Evolutionary conservation across 1,140 invertebrate genomes (phyloP).

Genomic region (Leptopilina clavipes): DNA sequence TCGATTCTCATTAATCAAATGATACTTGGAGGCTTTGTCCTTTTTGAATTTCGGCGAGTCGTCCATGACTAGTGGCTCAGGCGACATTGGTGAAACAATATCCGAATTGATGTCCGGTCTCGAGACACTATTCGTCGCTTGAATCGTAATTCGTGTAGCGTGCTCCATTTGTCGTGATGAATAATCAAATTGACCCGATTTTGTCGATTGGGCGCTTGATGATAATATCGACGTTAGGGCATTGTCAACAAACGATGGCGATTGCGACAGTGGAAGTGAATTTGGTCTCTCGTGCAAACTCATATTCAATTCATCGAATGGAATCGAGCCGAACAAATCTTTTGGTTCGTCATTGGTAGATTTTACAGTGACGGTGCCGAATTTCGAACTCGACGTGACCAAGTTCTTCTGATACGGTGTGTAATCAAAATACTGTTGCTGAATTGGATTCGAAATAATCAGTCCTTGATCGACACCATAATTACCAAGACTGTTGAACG

Average conservation of each 20-base stretch:
- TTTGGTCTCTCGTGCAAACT: constrained; percentile 65
- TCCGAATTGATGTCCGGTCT: constrained; percentile 51
- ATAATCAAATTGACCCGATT: constrained; percentile 43
- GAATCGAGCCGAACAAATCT: constrained; percentile 80
- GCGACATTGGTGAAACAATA: constrained; percentile 64
- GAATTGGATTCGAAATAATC: constrained; percentile 35
- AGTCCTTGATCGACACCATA: constrained; percentile 16
- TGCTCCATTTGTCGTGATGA: constrained; percentile 40
- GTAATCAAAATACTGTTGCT: background rate
- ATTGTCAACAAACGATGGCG: constrained; percentile 59
- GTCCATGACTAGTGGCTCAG: constrained; percentile 62
- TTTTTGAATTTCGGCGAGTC: constrained; percentile 68
- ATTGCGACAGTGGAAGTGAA: constrained; percentile 65
- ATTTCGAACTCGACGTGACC: constrained; percentile 53
- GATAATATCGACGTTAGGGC: constrained; percentile 56
- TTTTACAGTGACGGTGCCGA: constrained; percentile 46
- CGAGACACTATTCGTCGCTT: constrained; percentile 61
- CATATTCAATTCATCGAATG: constrained; percentile 74
- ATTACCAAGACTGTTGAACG: constrained; percentile 58
- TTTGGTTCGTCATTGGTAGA: constrained; percentile 51
- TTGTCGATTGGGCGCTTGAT: constrained; percentile 46
- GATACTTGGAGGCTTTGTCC: constrained; percentile 76
- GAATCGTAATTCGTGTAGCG: constrained; percentile 55
- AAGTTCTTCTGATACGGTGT: constrained; percentile 39
- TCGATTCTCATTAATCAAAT: constrained; percentile 73